These are phyloP conservation scores for Brachypalpus laphriformis DNA, from an alignment of 2,888 invertebrate genomes.

Conservation along the genomic window DNA sequence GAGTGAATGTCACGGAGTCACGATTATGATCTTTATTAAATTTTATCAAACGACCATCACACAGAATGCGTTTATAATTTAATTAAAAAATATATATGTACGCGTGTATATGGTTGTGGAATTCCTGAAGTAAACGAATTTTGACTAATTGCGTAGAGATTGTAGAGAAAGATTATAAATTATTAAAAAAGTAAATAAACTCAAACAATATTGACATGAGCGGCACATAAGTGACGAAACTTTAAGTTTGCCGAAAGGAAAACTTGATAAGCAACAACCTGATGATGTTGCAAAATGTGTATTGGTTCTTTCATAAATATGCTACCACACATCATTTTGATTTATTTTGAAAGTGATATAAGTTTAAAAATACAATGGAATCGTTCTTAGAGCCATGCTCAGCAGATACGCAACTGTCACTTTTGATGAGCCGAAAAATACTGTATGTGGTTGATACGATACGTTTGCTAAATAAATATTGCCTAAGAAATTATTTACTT, in stretches of 20 bases:
- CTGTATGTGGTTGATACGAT: too few relatives aligned
- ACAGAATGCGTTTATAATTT: neutral
- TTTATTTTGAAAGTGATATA: neutral
- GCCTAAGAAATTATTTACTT: too few relatives aligned
- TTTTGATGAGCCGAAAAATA: neutral
- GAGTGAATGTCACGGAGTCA: slow-evolving; percentile 1
- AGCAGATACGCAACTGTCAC: neutral
- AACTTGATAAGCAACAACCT: neutral
- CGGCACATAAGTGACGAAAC: neutral
- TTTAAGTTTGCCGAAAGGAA: neutral
- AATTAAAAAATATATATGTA: too few relatives aligned
- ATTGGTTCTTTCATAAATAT: neutral
- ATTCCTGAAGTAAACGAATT: neutral
- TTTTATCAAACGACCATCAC: neutral
- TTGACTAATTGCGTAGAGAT: neutral
- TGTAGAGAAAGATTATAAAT: neutral
- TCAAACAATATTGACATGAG: neutral
- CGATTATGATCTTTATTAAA: neutral
- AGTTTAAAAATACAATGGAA: neutral
- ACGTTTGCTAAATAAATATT: too few relatives aligned
- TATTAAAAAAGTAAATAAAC: neutral
- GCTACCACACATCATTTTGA: neutral
- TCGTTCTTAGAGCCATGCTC: neutral
- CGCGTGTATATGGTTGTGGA: neutral
- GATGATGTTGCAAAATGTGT: neutral